Conservation (phyloP, 2,888 invertebrate species). For the Caenorhabditis sulstoni region DNA sequence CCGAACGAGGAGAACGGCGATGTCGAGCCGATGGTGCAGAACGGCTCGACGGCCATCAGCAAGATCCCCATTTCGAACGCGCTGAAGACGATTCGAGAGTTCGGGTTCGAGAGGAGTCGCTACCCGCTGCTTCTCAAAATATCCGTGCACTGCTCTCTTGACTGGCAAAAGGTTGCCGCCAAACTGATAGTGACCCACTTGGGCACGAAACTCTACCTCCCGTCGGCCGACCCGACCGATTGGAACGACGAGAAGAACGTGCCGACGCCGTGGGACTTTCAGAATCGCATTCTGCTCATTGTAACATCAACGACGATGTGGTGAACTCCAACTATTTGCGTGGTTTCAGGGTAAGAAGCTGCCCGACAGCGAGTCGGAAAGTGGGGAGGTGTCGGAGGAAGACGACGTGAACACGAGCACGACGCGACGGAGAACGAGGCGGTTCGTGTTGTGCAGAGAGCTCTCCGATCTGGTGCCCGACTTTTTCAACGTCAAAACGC, state of each 20-base stretch:
- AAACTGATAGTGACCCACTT: conserved; percentile 68
- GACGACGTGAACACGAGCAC: conserved; percentile 81
- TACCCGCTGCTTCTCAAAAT: conserved; percentile 83
- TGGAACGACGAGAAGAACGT: conserved; percentile 71
- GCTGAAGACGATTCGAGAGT: conserved; percentile 82
- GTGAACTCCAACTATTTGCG: too few relatives aligned
- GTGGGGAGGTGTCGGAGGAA: conserved; percentile 83
- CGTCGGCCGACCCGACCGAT: conserved; percentile 66
- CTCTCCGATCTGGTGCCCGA: conserved; percentile 82
- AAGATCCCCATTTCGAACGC: conserved; percentile 79
- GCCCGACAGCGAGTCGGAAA: conserved; percentile 60
- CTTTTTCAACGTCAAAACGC: conserved; percentile 79
- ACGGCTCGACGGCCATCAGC: conserved; percentile 83
- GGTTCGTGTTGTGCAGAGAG: conserved; percentile 81
- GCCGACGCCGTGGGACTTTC: conserved; percentile 77
- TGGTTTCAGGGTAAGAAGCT: conserved; percentile 56
- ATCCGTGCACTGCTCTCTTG: conserved; percentile 82
- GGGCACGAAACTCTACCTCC: conserved; percentile 62
- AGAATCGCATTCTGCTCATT: conserved; percentile 73
- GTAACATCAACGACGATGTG: too few relatives aligned
- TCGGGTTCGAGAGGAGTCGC: conserved; percentile 82
- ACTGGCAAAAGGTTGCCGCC: conserved; percentile 82
- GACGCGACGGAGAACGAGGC: conserved; percentile 20
- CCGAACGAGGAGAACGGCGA: conserved; percentile 79
- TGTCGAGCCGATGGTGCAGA: conserved; percentile 82